Conservation (phyloP, 2,113 vertebrate species). For the Protomyctophum bolini region DNA sequence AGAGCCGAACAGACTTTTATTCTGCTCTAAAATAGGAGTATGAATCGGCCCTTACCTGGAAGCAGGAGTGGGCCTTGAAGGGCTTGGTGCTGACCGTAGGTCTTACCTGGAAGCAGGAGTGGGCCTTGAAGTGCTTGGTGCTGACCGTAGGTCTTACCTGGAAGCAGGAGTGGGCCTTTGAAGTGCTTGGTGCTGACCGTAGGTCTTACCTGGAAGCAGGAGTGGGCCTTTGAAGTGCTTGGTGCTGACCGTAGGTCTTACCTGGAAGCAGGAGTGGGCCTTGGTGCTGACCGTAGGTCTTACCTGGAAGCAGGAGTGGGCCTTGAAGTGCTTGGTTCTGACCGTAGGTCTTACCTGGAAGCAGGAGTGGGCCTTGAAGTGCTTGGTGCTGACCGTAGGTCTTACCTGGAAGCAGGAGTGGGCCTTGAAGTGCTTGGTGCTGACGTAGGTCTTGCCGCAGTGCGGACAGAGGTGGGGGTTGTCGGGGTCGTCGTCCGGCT, state of each 20-base stretch:
- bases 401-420: conserved; percentile 59
- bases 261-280: too few species aligned
- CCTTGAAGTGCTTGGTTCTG: conserved; percentile 55
- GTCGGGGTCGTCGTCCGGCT: neutral
- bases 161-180: conserved; percentile 68
- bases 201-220: too few species aligned
- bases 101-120: conserved; percentile 51
- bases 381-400: conserved; percentile 7
- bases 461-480: conserved; percentile 56
- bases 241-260: conserved; percentile 50
- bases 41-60: too few species aligned
- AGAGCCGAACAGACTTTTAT: too few species aligned
- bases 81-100: too few species aligned
- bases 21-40: too few species aligned
- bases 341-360: too few species aligned
- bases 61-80: too few species aligned
- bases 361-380: conserved; percentile 73
- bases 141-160: too few species aligned
- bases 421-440: conserved; percentile 60
- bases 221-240: conserved; percentile 70
- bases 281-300: too few species aligned
- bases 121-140: conserved; percentile 63
- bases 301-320: conserved; percentile 60
- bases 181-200: too few species aligned
- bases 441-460: conserved; percentile 63